Evolutionary conservation across 2,113 vertebrate genomes (phyloP).

Genomic region (Pyxicephalus adspersus): DNA sequence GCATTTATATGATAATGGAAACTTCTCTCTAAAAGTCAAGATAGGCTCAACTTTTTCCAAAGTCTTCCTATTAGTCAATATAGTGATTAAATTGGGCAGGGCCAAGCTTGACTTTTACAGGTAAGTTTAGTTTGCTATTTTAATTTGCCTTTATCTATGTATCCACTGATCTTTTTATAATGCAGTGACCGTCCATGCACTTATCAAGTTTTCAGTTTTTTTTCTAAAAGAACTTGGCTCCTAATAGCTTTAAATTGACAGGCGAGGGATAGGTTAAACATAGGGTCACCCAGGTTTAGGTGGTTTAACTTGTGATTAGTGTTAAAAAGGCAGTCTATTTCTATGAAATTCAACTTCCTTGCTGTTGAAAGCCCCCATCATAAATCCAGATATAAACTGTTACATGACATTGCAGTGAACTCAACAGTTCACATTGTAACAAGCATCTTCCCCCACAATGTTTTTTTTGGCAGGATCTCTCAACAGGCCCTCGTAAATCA

Average conservation of each 20-base stretch:
- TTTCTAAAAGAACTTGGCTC: neutral
- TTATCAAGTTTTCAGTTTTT: too few relatives aligned
- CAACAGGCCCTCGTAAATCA: slow-evolving; percentile 89
- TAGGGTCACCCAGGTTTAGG: neutral
- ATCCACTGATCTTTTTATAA: too few relatives aligned
- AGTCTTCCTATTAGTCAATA: too few relatives aligned
- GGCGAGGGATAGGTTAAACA: slow-evolving; percentile 19
- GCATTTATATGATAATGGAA: too few relatives aligned
- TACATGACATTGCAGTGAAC: slow-evolving; percentile 86
- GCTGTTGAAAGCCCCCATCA: slow-evolving; percentile 59
- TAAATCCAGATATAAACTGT: slow-evolving; percentile 62
- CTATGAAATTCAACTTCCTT: slow-evolving; percentile 50
- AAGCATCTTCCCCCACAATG: slow-evolving; percentile 82
- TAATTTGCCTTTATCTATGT: too few relatives aligned
- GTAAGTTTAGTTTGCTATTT: too few relatives aligned
- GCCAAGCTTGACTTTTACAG: too few relatives aligned
- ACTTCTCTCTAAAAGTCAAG: too few relatives aligned
- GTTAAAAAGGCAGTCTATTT: slow-evolving; percentile 47
- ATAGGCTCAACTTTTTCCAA: too few relatives aligned
- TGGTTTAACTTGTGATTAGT: slow-evolving; percentile 54
- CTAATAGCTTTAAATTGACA: neutral
- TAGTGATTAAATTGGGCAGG: too few relatives aligned
- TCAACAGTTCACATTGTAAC: slow-evolving; percentile 77
- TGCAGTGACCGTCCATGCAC: too few relatives aligned
- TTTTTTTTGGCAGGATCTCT: slow-evolving; percentile 88